Evolutionary conservation across 2,888 invertebrate genomes (phyloP), one percentile per base, ranked within the genome.

Genomic region (Perizoma affinitatum): DNA sequence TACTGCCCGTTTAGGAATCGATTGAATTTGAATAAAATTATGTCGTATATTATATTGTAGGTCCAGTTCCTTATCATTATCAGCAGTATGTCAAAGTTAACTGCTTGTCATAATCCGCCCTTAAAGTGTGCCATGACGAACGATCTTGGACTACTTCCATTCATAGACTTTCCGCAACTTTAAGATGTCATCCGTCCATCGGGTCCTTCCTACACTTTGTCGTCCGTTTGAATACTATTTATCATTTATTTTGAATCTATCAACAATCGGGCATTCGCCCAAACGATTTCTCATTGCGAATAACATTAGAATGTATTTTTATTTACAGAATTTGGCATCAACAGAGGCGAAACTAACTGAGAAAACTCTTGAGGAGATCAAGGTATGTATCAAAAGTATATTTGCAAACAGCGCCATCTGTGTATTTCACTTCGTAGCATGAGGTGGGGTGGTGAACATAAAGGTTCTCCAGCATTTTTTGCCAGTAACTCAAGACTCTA

Each of bases 281-380:
- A 22, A 22, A 44, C 44, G 5, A 42, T 42, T 8, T 42, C 9
- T 11, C 45, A 41, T 33, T 51, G 10, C 33, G 38, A 42, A 38
- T 45, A 45, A n/a, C 6, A 54, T 65, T 3, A 22, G 45, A 43
- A 38, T 49, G 8, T 61, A 60, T 54, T 65, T 75, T 78, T 75
- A 54, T 74, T 83, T 79, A 44, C 86, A 91, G 92, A 90, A 81
- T 72, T 78, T 88, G 74, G 79, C 84, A 63, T 80, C 89, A 47
- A 75, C 86, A 10, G 90, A 91, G 71, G 75, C 82, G 41, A 90
- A 89, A 77, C 78, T 79, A 56, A 79, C 84, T 9, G 92, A 92
- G 68, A 86, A 90, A 73, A 78, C 88, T 72, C 84, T 91, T 73
- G 92, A 92, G 68, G 92, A 92, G 69, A 88, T 92, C 71, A 92